A percentile compares a stretch with the other conserved stretches of the same genome.
These are phyloP conservation scores for Dromius quadrimaculatus DNA, from an alignment of 2,888 invertebrate species.

Conservation along the genomic window DNA sequence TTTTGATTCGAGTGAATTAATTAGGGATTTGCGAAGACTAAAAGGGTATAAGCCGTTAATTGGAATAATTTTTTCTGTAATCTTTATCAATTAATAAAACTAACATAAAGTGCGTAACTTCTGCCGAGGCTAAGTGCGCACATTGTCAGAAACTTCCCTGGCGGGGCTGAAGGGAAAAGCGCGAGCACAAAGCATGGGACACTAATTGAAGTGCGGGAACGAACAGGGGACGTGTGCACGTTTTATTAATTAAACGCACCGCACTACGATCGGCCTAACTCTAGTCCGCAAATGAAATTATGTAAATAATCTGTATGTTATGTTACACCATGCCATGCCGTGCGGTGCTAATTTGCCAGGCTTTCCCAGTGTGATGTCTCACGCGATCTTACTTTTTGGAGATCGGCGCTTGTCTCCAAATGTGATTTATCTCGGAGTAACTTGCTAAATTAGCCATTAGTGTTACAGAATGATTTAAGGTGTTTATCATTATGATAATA, in stretches of 20 bases:
- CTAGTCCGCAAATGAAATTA: conserved; percentile 40
- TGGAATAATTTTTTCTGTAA: too few relatives aligned
- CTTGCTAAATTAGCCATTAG: conserved; percentile 27
- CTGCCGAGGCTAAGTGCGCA: not conserved
- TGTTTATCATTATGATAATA: not conserved
- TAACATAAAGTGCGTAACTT: too few relatives aligned
- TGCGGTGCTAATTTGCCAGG: conserved; percentile 56
- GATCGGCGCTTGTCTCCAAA: not conserved
- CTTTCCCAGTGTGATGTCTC: conserved; percentile 11
- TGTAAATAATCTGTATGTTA: conserved; percentile 41
- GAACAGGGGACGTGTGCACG: conserved; percentile 15
- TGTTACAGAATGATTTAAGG: conserved; percentile 4
- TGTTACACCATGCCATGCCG: conserved; percentile 54
- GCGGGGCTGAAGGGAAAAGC: not conserved
- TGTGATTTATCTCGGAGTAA: conserved; percentile 7
- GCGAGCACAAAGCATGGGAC: conserved; percentile 3
- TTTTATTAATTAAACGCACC: conserved; percentile 41
- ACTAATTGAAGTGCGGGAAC: conserved; percentile 30
- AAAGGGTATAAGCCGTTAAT: too few relatives aligned
- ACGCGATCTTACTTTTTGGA: conserved; percentile 22
- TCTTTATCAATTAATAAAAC: not conserved
- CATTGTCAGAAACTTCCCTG: not conserved
- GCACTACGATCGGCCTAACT: conserved; percentile 24
- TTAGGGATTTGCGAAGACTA: not conserved
- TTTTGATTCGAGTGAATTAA: conserved; percentile 10